Percentiles rank a stretch among this genome's conserved stretches.
These are phyloP conservation scores for Pelecanoides urinatrix DNA, from an alignment of 2,113 vertebrate genomes.

Conservation along the genomic window DNA sequence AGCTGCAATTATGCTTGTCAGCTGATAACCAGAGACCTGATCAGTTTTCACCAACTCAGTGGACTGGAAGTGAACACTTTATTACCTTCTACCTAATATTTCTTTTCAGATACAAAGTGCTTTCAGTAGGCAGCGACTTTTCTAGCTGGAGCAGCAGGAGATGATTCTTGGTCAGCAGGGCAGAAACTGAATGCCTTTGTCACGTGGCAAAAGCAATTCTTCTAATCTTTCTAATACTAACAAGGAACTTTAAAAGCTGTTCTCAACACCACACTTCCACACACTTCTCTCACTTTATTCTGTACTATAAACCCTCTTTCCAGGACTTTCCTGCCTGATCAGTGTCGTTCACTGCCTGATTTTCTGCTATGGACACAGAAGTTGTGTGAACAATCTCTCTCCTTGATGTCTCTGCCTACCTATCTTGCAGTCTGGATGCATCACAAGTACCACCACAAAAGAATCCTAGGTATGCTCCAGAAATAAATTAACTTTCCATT, in stretches of 20 bases:
- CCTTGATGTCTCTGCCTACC: background rate
- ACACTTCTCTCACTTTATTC: background rate
- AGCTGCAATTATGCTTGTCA: slow-evolving; percentile 37
- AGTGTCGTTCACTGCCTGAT: background rate
- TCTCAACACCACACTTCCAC: background rate
- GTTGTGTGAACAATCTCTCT: background rate
- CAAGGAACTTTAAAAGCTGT: background rate
- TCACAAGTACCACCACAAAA: background rate
- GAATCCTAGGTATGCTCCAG: background rate
- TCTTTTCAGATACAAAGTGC: background rate
- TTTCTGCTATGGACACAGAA: background rate
- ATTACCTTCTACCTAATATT: background rate
- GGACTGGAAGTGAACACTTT: slow-evolving; percentile 25
- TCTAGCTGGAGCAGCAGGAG: background rate
- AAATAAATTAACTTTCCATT: slow-evolving; percentile 29
- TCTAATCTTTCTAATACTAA: background rate
- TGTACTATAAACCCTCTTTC: background rate
- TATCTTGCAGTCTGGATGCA: background rate
- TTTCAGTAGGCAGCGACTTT: background rate
- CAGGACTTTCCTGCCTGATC: background rate
- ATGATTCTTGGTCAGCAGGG: background rate
- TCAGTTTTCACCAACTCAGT: slow-evolving; percentile 10
- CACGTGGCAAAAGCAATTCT: background rate
- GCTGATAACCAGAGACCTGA: slow-evolving; percentile 29
- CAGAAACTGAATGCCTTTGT: background rate